These are phyloP conservation scores for Lasioglossum calceatum DNA, from an alignment of 2,888 invertebrate species.

Conservation along the genomic window DNA sequence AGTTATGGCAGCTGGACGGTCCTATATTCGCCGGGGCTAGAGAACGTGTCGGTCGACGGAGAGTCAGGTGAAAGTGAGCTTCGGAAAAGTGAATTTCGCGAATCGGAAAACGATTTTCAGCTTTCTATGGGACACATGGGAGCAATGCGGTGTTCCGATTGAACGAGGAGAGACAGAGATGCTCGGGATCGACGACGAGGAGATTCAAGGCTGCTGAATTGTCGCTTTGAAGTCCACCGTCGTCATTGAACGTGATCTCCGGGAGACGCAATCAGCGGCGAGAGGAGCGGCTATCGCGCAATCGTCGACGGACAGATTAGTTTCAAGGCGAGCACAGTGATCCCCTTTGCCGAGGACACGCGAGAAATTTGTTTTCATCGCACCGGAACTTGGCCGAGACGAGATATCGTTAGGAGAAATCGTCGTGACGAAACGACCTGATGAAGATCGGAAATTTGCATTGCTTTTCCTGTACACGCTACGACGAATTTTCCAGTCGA, in stretches of 20 bases:
- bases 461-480: no score
- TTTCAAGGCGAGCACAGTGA: not conserved
- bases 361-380: not conserved
- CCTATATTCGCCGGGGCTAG: not conserved
- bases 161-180: not conserved
- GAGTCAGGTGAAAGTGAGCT: slow-evolving; percentile 33
- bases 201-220: slow-evolving; percentile 53
- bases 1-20: not conserved
- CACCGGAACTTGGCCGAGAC: not conserved
- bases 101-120: not conserved
- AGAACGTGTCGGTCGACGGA: not conserved
- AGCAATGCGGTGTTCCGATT: slow-evolving; percentile 11
- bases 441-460: not conserved
- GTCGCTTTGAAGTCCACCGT: slow-evolving; percentile 12
- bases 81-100: slow-evolving; percentile 25
- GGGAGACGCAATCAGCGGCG: not conserved
- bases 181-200: slow-evolving; percentile 15
- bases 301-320: not conserved
- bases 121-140: not conserved
- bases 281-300: not conserved
- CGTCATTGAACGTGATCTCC: not conserved
- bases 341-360: not conserved
- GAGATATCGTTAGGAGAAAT: not conserved
- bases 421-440: not conserved
- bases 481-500: no score